Base-by-base conservation (phyloP, 2,797 vertebrate species). In the Hafferia zeledoni region DNA sequence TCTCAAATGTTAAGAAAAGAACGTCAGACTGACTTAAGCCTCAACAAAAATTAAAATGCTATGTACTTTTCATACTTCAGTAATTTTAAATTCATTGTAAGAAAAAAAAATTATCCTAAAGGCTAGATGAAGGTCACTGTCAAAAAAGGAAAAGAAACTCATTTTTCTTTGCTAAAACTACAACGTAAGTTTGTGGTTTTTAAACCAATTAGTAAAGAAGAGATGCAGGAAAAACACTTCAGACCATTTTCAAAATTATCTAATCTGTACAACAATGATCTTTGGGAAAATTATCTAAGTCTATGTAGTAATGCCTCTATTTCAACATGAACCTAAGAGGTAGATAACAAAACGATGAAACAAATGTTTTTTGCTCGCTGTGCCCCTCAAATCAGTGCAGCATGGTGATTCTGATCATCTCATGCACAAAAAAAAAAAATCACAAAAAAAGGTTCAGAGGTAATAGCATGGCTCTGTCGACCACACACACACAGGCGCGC, bases 321-420 rank as follows among this genome's bases (percentile, higher is more conserved):
- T 99, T 99, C 98, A 98, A 98, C 97, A 99, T 98, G 98, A 97
- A 97, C 98, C 98, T 98, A 99, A 98, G 99, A 99, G 99, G 99
- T 99, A 99, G 99, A 99, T 99, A 99, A 98, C 97, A 98, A 98
- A 98, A 98, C 98, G 98, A 98, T 98, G 98, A 98, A 97, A 95
- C 97, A 97, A 97, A 98, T 97, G 95, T 95, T 98, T 98, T 98
- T 98, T 98, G 98, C 98, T 98, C 97, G 97, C 98, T 98, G 98
- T 98, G 98, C 98, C 98, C 98, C 98, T 99, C 98, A 98, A 97
- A 98, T 98, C 98, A 98, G 97, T 98, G 97, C 98, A 98, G 96
- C 92, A 94, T 97, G 97, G 97, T 93, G 97, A 98, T 98, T 97
- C 96, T 97, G 96, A 98, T 97, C 97, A 97, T 97, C 98, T 98